Evolutionary conservation across 2,888 invertebrate species (phyloP).

Genomic region (Germaria angustata): DNA sequence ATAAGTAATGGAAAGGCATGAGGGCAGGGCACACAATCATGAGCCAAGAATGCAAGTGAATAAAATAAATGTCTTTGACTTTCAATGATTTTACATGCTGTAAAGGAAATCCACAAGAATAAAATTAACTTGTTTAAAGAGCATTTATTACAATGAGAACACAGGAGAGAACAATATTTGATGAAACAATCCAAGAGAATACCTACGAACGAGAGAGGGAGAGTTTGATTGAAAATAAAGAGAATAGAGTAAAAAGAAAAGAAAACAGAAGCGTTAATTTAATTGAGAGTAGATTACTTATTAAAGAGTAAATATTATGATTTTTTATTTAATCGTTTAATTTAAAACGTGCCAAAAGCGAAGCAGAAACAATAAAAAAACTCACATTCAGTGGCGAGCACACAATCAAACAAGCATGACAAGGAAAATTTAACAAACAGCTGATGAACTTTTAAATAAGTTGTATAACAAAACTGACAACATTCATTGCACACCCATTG

Average conservation of each 20-base stretch:
- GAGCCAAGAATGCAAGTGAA: constrained; percentile 52
- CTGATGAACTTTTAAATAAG: background rate
- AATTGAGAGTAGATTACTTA: constrained; percentile 60
- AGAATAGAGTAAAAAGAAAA: background rate
- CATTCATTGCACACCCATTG: background rate
- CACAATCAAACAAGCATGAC: constrained; percentile 3
- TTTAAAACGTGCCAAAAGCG: constrained; percentile 62
- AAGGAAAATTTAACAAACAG: constrained; percentile 19
- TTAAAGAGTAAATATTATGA: constrained; percentile 63
- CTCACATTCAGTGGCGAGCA: background rate
- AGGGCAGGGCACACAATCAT: background rate
- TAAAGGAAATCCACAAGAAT: constrained; percentile 36
- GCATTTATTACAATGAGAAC: constrained; percentile 16
- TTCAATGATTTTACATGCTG: constrained; percentile 57
- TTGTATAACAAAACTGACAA: constrained; percentile 10
- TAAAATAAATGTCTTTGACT: constrained; percentile 52
- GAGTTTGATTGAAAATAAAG: background rate
- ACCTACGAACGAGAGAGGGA: background rate
- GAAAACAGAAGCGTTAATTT: constrained; percentile 56
- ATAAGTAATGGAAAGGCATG: background rate
- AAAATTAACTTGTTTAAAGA: constrained; percentile 31
- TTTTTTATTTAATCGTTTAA: constrained; percentile 61
- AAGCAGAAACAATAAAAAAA: constrained; percentile 27
- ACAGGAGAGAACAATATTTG: background rate
- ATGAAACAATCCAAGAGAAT: background rate